Base-by-base conservation (phyloP, 2,797 vertebrate species). In the Gymnothorax reevesii region DNA sequence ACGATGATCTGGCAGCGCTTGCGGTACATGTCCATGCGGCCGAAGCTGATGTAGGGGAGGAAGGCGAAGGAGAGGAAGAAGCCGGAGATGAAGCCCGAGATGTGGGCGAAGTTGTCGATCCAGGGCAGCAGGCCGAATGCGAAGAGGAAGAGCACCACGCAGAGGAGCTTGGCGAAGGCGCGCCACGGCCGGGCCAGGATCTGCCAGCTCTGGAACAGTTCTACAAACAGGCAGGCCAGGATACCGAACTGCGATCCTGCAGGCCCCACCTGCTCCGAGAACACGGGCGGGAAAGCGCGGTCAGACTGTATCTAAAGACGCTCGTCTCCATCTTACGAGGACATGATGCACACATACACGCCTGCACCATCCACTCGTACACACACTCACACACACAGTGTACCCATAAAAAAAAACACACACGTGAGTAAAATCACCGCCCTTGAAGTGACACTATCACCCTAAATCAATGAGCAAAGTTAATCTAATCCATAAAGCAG, bases 171-270 rank as follows among this genome's bases (percentile, higher is more conserved):
- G 91, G 96, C 94, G 88, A 99, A 97, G 15, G 99, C 99, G 2
- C 97, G 93, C 98, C 99, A 99, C 0, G 99, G 99, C 64, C 96
- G 94, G 2, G 98, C 98, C 33, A 99, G 97, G 94, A 99, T 98
- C 96, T 98, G 98, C 99, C 98, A 99, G 92, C 98, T 99, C 94
- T 99, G 99, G 91, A 99, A 98, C 85, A 99, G 97, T 94, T 99
- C 99, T 95, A 99, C 98, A 13, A 99, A 99, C 88, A 99, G 97
- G 91, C 98, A 99, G 88, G 99, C 98, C 93, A 99, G 94, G 94
- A 99, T 98, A 87, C 99, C 99, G 3, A 99, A 99, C 96, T 99
- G 99, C 82, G 98, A 99, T 91, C 98, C 98, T 0, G 99, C 99
- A 0, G 99, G 99, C 87, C 99, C 99, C 87, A 99, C 99, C 98